Conservation (phyloP, 2,797 vertebrate species). For the Acanthopagrus latus region DNA sequence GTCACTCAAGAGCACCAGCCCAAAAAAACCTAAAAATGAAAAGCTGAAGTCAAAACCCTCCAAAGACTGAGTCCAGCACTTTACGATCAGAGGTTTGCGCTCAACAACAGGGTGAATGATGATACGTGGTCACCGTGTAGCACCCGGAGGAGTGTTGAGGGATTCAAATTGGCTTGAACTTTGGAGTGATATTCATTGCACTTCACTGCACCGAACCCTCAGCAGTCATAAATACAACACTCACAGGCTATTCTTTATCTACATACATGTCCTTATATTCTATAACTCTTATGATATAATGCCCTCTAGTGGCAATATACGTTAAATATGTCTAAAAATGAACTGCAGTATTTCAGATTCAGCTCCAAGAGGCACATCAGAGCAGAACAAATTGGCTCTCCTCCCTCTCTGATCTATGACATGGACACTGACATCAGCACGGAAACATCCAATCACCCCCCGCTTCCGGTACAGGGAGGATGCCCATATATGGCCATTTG, state of each 20-base stretch:
- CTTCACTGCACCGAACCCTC: constrained; percentile 15
- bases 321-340: constrained; percentile 39
- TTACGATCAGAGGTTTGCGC: constrained; percentile 20
- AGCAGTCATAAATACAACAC: constrained; percentile 44
- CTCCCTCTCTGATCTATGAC: constrained; percentile 45
- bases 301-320: constrained; percentile 76
- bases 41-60: constrained; percentile 13
- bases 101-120: constrained; percentile 15
- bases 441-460: constrained; percentile 40
- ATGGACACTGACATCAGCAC: constrained; percentile 61
- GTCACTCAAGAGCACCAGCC: constrained; percentile 15
- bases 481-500: constrained; percentile 64
- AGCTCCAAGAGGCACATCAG: constrained; percentile 45
- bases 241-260: constrained; percentile 34
- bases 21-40: constrained; percentile 7
- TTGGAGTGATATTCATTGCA: constrained; percentile 42
- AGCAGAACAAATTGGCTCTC: constrained; percentile 38
- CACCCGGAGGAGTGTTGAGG: constrained; percentile 10
- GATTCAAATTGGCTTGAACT: neutral
- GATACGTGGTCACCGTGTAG: neutral
- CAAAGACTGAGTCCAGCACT: constrained; percentile 27
- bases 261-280: neutral
- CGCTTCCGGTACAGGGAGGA: constrained; percentile 58
- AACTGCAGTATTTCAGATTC: constrained; percentile 46
- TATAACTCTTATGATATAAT: constrained; percentile 58